Base-by-base conservation (phyloP, 2,888 invertebrate genomes). In the Macrosiphum euphorbiae region DNA sequence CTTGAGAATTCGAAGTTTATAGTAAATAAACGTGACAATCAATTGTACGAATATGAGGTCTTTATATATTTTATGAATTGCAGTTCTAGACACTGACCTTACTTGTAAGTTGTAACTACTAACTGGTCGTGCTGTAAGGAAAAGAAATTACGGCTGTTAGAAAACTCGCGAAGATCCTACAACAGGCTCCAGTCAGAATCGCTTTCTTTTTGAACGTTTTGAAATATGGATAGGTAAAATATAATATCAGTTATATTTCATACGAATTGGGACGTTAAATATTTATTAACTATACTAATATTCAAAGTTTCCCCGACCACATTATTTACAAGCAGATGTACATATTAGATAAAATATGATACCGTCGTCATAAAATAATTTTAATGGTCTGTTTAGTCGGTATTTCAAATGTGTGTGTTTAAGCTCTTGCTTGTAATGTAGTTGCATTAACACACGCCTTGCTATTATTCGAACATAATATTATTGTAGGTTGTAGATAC, bases 121-220 rank as follows among this genome's bases (percentile, higher is more conserved):
- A 52, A 52, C 78, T 78, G 26, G 35, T 78, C 35, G 78, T 78
- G 35, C 35, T 44, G 44, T 26, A 67, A 52, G 61, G 61, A 78
- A 92, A 92, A 92, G 92, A 88, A 92, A 88, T 88, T 50, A 41
- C 13, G 41, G 16, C 50, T 16, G 26, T 35, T 87, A 61, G 47
- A 87, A 92, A 87, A 87, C 87, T 44, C 20, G 52, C 20, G 35
- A 52, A 87, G 50, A n/a, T 35, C 35, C 61, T 61, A 28, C 61
- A 28, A 78, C 35, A 78, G 35, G 20, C 78, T 78, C 78, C 35
- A 78, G 20, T 78, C 35, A 35, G n/a, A 13, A 52, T 61, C 10
- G 50, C 13, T 92, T 92, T 92, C 47, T 86, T 92, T 92, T 86
- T 67, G 13, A 78, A 78, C 35, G 35, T 78, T n/a, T 61, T 89